These are phyloP conservation scores for Gymnothorax javanicus DNA, from an alignment of 2,797 vertebrate species.

Conservation along the genomic window DNA sequence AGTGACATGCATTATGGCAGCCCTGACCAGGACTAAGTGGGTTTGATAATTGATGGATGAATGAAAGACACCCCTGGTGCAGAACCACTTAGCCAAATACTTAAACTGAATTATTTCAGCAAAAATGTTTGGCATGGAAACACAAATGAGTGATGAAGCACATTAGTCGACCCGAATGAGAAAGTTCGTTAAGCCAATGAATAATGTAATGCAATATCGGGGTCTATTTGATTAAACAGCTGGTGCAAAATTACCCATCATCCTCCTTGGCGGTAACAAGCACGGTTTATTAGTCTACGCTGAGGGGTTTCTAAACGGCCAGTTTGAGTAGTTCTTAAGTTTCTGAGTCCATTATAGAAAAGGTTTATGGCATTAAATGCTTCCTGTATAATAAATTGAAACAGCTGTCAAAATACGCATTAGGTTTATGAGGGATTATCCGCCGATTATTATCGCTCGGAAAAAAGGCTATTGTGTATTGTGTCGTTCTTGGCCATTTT, in stretches of 20 bases:
- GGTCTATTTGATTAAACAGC: background rate
- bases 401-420: constrained; percentile 8
- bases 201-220: background rate
- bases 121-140: background rate
- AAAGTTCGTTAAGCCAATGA: background rate
- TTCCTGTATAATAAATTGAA: background rate
- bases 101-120: background rate
- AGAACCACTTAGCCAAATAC: background rate
- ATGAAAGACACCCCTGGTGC: background rate
- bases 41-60: background rate
- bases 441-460: background rate
- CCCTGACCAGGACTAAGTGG: background rate
- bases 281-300: background rate
- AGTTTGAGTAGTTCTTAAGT: background rate
- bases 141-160: constrained; percentile 4
- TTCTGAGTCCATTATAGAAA: background rate
- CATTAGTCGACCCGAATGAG: background rate
- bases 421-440: constrained; percentile 12
- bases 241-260: constrained; percentile 19
- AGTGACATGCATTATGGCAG: too few species aligned
- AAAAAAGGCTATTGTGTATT: background rate
- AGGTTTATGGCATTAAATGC: background rate
- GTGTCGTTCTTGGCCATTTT: background rate
- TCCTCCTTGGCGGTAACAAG: background rate
- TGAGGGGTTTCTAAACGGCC: background rate